Evolutionary conservation across 1,140 invertebrate species (phyloP).

Genomic region (Listronotus oregonensis): DNA sequence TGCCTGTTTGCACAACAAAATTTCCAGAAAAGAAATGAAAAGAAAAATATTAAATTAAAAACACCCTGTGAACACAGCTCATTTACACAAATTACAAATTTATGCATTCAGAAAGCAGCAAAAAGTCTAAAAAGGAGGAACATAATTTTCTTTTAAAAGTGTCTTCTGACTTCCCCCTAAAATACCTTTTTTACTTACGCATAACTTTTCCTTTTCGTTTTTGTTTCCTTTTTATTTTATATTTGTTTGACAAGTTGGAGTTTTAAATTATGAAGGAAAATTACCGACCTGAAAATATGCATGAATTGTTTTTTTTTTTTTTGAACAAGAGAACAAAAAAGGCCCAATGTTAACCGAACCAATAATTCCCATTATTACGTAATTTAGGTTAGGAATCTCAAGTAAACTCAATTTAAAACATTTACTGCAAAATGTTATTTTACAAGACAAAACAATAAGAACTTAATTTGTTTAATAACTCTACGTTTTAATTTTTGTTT

Average conservation of each 20-base stretch:
- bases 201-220: constrained; percentile 7
- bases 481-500: too few relatives aligned
- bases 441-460: too few relatives aligned
- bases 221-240: constrained; percentile 7
- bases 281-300: too few relatives aligned
- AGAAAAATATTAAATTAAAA: constrained; percentile 8
- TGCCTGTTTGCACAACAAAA: too few relatives aligned
- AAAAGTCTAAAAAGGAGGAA: constrained; percentile 3
- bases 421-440: too few relatives aligned
- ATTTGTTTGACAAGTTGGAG: too few relatives aligned
- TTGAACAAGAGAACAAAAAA: background rate
- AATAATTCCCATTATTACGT: too few relatives aligned
- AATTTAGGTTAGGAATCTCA: too few relatives aligned
- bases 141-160: constrained; percentile 23
- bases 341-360: too few relatives aligned
- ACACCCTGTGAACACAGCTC: constrained; percentile 7
- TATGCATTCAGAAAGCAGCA: constrained; percentile 15
- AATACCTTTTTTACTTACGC: constrained; percentile 12
- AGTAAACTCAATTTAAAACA: too few relatives aligned
- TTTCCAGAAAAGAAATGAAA: background rate
- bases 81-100: constrained; percentile 29
- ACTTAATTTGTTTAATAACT: too few relatives aligned
- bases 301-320: background rate
- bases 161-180: constrained; percentile 7
- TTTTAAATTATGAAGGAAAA: too few relatives aligned